A percentile compares a stretch with the other conserved stretches of the same genome.
These are phyloP conservation scores for Meloidogyne floridensis DNA, from an alignment of 1,140 invertebrate species.

Conservation along the genomic window DNA sequence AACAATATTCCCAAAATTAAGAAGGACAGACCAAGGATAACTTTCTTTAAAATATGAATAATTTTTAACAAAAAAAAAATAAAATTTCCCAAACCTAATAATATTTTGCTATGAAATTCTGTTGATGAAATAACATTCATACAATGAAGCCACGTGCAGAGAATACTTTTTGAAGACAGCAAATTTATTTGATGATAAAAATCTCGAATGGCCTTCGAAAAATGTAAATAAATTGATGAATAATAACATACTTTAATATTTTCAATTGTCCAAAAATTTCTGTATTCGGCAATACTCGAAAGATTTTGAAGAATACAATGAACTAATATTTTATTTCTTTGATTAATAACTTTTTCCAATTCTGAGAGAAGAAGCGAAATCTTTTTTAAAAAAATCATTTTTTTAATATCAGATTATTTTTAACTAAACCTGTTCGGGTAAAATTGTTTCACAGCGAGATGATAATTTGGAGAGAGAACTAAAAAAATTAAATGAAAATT, in stretches of 20 bases:
- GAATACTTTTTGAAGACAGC: slow-evolving; percentile 19
- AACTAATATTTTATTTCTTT: slow-evolving; percentile 10
- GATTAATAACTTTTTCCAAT: slow-evolving; percentile 5
- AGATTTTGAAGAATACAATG: slow-evolving; percentile 42
- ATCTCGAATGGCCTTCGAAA: slow-evolving; percentile 34
- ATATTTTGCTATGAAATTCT: slow-evolving; percentile 22
- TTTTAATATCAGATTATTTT: slow-evolving; percentile 16
- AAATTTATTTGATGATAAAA: slow-evolving; percentile 29
- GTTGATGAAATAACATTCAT: slow-evolving; percentile 34
- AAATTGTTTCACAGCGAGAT: slow-evolving; percentile 30
- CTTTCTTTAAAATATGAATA: background rate
- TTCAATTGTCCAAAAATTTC: slow-evolving; percentile 44
- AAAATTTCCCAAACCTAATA: slow-evolving; percentile 23
- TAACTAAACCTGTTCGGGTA: slow-evolving; percentile 41
- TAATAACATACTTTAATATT: slow-evolving; percentile 36
- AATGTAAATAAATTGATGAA: slow-evolving; percentile 23
- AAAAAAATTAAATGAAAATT: background rate
- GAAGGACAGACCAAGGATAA: slow-evolving; percentile 18
- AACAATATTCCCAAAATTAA: slow-evolving; percentile 16
- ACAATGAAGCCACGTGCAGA: slow-evolving; percentile 39
- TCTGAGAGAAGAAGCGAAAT: slow-evolving; percentile 33
- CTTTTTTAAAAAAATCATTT: slow-evolving; percentile 22
- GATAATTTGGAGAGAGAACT: slow-evolving; percentile 43
- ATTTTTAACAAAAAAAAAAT: slow-evolving; percentile 20
- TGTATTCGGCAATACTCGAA: slow-evolving; percentile 29